phyloP scores from a whole-genome alignment of 1,140 invertebrate genomes.

The Drosophila repletoides region DNA sequence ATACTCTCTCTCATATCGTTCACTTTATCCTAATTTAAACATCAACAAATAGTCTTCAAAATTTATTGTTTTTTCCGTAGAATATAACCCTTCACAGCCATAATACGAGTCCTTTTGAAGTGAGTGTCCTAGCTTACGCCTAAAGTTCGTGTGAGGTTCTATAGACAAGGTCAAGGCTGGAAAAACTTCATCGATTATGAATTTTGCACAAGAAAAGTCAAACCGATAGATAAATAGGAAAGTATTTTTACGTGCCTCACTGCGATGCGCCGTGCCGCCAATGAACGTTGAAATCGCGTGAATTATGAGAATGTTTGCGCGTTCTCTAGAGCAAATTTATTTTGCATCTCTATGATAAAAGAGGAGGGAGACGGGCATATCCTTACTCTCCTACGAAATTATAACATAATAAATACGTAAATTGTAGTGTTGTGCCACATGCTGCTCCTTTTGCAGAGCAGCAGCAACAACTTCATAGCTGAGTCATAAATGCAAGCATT shows the following conservation, averaged over 20 bases:
- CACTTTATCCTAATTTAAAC: too few species aligned
- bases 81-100: not conserved
- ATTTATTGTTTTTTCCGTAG: not conserved
- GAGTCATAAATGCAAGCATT: slow-evolving; percentile 2
- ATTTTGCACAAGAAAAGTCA: slow-evolving; percentile 2
- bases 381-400: slow-evolving; percentile 23
- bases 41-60: too few species aligned
- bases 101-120: too few species aligned
- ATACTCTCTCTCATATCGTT: too few species aligned
- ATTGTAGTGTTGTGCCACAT: slow-evolving; percentile 15
- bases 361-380: not conserved
- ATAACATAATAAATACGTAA: slow-evolving; percentile 35
- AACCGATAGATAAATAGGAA: not conserved
- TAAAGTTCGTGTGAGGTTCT: not conserved
- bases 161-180: slow-evolving; percentile 19
- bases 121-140: not conserved
- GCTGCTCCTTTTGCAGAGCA: not conserved
- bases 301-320: not conserved
- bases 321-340: not conserved
- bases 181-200: slow-evolving; percentile 1
- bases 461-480: slow-evolving; percentile 12
- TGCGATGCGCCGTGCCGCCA: slow-evolving; percentile 6
- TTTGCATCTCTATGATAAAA: not conserved
- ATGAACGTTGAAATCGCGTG: not conserved
- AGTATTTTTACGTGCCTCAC: slow-evolving; percentile 22